Percentiles rank a stretch among this genome's conserved stretches.
phyloP scores from a whole-genome alignment of 2,888 invertebrate genomes.

The Trypoxylon attenuatum region DNA sequence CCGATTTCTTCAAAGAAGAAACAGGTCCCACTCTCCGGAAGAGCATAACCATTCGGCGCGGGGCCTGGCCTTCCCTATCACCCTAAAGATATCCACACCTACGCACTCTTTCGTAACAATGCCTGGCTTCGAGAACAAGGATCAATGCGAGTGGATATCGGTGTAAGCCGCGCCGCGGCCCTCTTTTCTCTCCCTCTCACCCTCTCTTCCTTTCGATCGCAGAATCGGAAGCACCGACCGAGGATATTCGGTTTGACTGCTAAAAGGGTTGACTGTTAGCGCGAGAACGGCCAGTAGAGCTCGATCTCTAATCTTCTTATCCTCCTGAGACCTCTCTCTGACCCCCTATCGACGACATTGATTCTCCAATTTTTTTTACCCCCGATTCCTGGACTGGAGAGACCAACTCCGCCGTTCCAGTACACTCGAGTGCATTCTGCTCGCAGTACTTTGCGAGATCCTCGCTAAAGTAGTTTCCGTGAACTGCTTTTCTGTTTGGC shows the following conservation, averaged over 20 bases:
- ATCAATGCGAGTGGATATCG: conserved; percentile 59
- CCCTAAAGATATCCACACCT: conserved; percentile 25
- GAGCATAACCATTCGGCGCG: conserved; percentile 39
- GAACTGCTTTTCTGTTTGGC: no score
- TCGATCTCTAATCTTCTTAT: conserved; percentile 42
- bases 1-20: conserved; percentile 15
- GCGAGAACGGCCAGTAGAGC: conserved; percentile 44
- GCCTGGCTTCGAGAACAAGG: conserved; percentile 43
- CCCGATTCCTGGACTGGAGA: background rate
- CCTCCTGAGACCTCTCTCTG: conserved; percentile 31
- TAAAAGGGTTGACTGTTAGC: conserved; percentile 52
- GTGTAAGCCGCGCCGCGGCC: conserved; percentile 44
- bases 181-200: conserved; percentile 1
- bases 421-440: background rate
- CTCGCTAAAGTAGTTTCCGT: background rate
- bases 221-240: conserved; percentile 37
- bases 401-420: background rate
- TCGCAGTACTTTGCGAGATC: background rate
- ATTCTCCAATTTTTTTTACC: conserved; percentile 36
- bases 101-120: conserved; percentile 45
- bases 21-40: conserved; percentile 30
- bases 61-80: conserved; percentile 17
- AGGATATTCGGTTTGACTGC: conserved; percentile 48
- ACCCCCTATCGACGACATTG: conserved; percentile 31
- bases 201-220: conserved; percentile 20